Conservation (phyloP, 2,797 vertebrate species). For the Oceanodroma leucorhoa region DNA sequence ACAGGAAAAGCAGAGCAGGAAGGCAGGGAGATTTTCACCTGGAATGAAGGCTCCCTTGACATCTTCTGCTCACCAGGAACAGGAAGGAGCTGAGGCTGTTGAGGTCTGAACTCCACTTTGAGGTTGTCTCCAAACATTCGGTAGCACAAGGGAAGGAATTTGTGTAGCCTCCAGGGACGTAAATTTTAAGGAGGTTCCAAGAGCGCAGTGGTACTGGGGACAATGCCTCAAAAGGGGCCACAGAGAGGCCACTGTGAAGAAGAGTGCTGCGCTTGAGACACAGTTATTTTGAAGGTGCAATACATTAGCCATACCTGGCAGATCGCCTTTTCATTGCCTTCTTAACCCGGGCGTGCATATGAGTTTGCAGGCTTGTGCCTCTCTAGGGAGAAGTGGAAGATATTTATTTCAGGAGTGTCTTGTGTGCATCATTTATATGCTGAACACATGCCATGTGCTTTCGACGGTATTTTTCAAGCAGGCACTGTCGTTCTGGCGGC, state of each 20-base stretch:
- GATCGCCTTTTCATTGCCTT: not conserved
- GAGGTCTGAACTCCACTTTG: not conserved
- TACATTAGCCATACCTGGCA: not conserved
- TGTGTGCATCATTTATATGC: conserved; percentile 37
- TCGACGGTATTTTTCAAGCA: conserved; percentile 57
- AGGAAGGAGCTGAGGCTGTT: not conserved
- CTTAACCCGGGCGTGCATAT: not conserved
- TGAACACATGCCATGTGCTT: conserved; percentile 34
- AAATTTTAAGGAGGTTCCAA: conserved; percentile 25
- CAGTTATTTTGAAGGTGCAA: not conserved
- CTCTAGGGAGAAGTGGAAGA: conserved; percentile 16
- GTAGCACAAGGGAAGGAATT: not conserved
- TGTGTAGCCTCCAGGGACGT: not conserved
- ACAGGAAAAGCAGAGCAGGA: not conserved
- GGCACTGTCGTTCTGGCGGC: not conserved
- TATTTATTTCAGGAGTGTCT: conserved; percentile 43
- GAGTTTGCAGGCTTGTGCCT: not conserved
- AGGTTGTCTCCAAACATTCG: not conserved
- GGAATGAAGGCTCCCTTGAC: not conserved
- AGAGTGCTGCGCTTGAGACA: not conserved
- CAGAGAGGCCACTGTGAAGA: not conserved
- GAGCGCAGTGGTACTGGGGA: not conserved
- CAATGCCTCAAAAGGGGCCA: not conserved
- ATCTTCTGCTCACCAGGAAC: not conserved
- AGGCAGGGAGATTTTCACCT: not conserved